Evolutionary conservation across 2,888 invertebrate genomes (phyloP).

Genomic region (Phyllotreta cruciferae): DNA sequence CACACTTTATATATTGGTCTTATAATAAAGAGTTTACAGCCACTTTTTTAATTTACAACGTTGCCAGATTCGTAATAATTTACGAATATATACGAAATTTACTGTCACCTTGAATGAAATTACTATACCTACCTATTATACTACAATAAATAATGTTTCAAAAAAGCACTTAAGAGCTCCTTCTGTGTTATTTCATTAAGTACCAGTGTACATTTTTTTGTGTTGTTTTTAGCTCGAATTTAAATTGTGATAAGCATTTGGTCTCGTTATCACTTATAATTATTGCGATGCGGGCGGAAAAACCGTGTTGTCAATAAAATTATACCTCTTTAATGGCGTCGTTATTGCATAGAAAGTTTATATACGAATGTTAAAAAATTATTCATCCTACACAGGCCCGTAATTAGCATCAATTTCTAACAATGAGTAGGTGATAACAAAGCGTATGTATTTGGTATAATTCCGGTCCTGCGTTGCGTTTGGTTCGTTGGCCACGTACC

Average conservation of each 20-base stretch:
- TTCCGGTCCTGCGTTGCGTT: background rate
- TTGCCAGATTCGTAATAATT: too few relatives aligned
- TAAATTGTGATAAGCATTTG: conserved; percentile 34
- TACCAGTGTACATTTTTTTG: conserved; percentile 8
- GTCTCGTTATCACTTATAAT: conserved; percentile 30
- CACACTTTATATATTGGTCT: too few relatives aligned
- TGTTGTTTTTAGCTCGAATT: conserved; percentile 34
- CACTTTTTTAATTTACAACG: too few relatives aligned
- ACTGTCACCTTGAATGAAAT: too few relatives aligned
- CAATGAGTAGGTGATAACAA: background rate
- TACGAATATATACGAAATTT: too few relatives aligned
- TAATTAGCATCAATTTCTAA: background rate
- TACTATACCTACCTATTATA: too few relatives aligned
- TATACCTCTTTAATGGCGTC: conserved; percentile 34
- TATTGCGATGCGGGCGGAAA: conserved; percentile 42
- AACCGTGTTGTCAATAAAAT: conserved; percentile 37
- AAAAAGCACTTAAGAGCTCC: conserved; percentile 31
- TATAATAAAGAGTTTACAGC: too few relatives aligned
- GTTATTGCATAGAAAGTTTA: conserved; percentile 21
- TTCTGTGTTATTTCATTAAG: conserved; percentile 27
- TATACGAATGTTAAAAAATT: background rate
- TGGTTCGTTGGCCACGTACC: conserved; percentile 12
- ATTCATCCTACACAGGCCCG: background rate
- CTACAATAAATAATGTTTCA: conserved; percentile 50
- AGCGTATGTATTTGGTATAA: conserved; percentile 18